phyloP scores from a whole-genome alignment of 2,113 vertebrate genomes.

The Ictalurus punctatus region DNA sequence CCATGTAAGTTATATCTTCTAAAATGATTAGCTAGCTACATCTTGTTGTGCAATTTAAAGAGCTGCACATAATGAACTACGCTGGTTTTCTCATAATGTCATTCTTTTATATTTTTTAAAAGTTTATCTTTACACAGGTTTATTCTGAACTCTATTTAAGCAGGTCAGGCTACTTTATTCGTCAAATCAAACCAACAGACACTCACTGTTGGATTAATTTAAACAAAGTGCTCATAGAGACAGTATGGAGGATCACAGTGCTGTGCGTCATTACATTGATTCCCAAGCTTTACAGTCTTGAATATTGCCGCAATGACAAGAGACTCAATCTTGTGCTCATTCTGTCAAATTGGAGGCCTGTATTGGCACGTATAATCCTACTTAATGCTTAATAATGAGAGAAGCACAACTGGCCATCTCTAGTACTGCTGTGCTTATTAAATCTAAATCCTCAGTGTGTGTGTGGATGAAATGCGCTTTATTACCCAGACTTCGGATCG shows the following conservation, averaged over 20 bases:
- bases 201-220: not conserved
- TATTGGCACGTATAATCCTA: conserved; percentile 34
- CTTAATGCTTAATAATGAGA: conserved; percentile 41
- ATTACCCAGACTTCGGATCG: conserved; percentile 25
- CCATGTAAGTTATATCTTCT: not conserved
- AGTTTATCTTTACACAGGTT: not conserved
- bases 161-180: not conserved
- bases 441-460: conserved; percentile 38
- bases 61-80: not conserved
- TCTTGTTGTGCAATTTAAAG: not conserved
- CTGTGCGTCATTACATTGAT: not conserved
- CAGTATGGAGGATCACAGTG: not conserved
- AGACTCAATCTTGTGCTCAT: not conserved
- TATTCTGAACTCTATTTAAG: too few species aligned
- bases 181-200: not conserved
- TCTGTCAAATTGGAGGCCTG: not conserved
- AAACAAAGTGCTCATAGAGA: not conserved
- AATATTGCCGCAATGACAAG: not conserved
- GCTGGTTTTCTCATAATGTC: not conserved
- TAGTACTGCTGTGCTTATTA: conserved; percentile 37
- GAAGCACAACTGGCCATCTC: conserved; percentile 30
- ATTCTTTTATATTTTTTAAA: not conserved
- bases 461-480: conserved; percentile 37
- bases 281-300: not conserved
- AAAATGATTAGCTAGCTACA: not conserved